phyloP scores from a whole-genome alignment of 2,797 vertebrate species.

The Poliocrania exsul region DNA sequence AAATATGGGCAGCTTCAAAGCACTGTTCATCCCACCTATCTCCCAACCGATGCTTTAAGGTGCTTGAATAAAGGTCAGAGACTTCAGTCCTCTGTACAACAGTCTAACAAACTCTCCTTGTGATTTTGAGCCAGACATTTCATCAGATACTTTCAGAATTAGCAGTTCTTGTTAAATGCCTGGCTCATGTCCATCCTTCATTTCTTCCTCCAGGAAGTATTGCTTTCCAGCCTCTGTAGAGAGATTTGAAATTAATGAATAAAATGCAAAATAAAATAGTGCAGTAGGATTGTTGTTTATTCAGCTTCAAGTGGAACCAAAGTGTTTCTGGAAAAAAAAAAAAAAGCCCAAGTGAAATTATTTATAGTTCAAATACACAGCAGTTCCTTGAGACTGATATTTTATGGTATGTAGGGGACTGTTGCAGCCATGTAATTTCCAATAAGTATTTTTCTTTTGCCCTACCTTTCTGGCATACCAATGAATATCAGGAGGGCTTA shows the following conservation, averaged over 20 bases:
- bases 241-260: neutral
- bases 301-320: neutral
- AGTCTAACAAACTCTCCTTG: neutral
- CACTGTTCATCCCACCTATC: neutral
- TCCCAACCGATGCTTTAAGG: neutral
- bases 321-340: neutral
- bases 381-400: conserved; percentile 10
- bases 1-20: neutral
- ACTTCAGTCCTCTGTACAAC: neutral
- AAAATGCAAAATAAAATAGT: neutral
- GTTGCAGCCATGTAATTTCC: neutral
- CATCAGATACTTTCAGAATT: conserved; percentile 7
- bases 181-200: neutral
- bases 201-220: neutral
- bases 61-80: neutral
- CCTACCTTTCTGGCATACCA: conserved; percentile 16
- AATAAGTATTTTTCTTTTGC: conserved; percentile 6
- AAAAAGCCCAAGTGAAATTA: neutral
- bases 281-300: neutral
- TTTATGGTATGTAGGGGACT: neutral
- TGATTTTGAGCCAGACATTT: neutral
- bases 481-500: neutral
- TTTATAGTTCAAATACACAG: neutral
- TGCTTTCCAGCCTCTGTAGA: neutral
- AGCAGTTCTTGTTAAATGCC: neutral